Percentiles rank a stretch among this genome's conserved stretches.
phyloP scores from a whole-genome alignment of 2,113 vertebrate genomes.

The Rhombomys opimus region DNA sequence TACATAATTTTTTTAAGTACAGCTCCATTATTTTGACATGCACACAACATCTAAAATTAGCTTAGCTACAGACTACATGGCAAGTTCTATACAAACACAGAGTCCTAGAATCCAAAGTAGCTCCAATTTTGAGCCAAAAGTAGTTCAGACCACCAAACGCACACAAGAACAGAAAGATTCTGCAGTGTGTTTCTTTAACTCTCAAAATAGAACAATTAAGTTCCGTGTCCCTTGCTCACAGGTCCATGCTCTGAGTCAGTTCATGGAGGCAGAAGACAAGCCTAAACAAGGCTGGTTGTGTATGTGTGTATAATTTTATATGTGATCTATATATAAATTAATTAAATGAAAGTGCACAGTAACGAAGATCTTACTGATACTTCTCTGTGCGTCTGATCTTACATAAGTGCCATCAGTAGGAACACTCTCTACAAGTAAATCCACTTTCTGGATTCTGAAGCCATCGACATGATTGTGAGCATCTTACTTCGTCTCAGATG shows the following conservation, averaged over 20 bases:
- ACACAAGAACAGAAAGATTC: conserved; percentile 16
- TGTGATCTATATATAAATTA: neutral
- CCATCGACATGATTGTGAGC: neutral
- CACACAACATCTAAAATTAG: conserved; percentile 28
- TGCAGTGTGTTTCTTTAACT: conserved; percentile 56
- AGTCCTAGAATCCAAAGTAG: conserved; percentile 42
- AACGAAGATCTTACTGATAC: neutral
- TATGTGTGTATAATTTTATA: neutral
- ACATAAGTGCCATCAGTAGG: neutral
- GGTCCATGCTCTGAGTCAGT: conserved; percentile 1
- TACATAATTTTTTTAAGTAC: neutral
- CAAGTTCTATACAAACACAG: conserved; percentile 6
- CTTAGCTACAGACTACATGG: neutral
- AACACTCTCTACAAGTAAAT: neutral
- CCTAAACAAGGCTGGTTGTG: neutral
- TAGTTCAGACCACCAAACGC: conserved; percentile 32
- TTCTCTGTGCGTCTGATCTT: neutral
- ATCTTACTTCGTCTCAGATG: neutral
- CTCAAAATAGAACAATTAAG: conserved; percentile 41
- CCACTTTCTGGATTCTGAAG: neutral
- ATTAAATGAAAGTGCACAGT: neutral
- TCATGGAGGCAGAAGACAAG: conserved; percentile 15
- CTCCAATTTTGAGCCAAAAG: neutral
- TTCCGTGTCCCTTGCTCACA: neutral
- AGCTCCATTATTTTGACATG: neutral